Base-by-base conservation (phyloP, 2,113 vertebrate genomes). In the Zapornia atra region DNA sequence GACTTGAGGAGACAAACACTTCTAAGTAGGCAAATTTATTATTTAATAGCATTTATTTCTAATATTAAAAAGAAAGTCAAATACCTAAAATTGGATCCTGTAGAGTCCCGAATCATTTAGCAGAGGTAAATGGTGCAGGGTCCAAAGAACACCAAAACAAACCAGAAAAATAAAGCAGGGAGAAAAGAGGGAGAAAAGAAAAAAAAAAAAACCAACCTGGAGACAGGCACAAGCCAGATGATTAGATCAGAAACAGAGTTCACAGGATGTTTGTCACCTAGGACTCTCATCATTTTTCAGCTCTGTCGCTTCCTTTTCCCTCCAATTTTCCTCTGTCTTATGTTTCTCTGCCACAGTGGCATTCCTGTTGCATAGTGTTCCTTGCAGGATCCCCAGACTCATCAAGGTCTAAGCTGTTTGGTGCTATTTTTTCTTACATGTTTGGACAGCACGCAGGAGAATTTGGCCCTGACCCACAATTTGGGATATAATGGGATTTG, bases 41-140 rank as follows among this genome's bases (percentile, higher is more conserved):
- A 86, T 75, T 88, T 75, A 86, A 60, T 63, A 69, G 10, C 29
- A 42, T 90, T 91, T 77, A 48, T 56, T 83, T 70, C 22, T 44
- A 71, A 15, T 64, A 61, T 48, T 89, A 86, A 93, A 95, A 59
- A 21, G 63, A n/a, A 85, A 91, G n/a, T 82, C 40, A 73, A 53
- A 66, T 66, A 60, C 68, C 14, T 50, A 28, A 63, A 81, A 20
- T 15, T 3, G 9, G 48, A 57, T 81, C 34, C 33, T 64, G 48
- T 34, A 59, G 18, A 48, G 24, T 48, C 34, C 48, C 57, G 42
- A 76, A 44, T 82, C 28, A 66, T 66, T 86, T 79, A 54, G 22
- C n/a, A 51, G 5, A 65, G 50, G 65, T 40, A 68, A 86, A 66
- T n/a, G 17, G 24, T 65, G 24, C 46, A 57, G 57, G 18, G n/a